phyloP scores from a whole-genome alignment of 2,113 vertebrate genomes.

The Chaetops frenatus region DNA sequence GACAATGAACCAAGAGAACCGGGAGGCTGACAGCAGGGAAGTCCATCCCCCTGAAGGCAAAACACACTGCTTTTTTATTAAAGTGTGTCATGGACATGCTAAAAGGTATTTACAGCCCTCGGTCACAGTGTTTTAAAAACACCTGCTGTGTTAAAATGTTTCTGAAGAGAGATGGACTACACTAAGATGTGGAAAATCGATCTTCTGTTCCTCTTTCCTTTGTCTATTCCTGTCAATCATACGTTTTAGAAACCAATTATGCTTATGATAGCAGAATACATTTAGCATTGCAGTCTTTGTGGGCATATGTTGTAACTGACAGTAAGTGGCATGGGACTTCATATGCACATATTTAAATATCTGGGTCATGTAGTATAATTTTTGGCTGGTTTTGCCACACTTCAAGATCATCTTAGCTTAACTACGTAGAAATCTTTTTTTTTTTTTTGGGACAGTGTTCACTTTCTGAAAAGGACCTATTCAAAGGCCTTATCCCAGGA shows the following conservation, averaged over 20 bases:
- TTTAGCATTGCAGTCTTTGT: not conserved
- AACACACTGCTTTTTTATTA: slow-evolving; percentile 35
- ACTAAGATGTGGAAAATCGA: not conserved
- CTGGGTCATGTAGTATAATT: not conserved
- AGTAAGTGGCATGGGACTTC: not conserved
- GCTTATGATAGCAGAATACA: not conserved
- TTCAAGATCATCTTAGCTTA: not conserved
- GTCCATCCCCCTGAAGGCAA: slow-evolving; percentile 53
- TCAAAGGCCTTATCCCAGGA: not conserved
- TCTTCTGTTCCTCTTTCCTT: not conserved
- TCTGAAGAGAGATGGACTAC: not conserved
- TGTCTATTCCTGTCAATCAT: not conserved
- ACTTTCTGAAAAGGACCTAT: not conserved
- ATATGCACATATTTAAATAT: not conserved
- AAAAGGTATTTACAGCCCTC: slow-evolving; percentile 43
- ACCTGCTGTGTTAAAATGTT: slow-evolving; percentile 21
- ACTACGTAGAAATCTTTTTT: not conserved
- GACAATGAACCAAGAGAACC: slow-evolving; percentile 26
- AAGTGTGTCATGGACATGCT: slow-evolving; percentile 47
- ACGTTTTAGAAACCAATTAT: not conserved
- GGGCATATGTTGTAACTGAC: not conserved
- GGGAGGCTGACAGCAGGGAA: slow-evolving; percentile 21
- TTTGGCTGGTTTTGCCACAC: not conserved
- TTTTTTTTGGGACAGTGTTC: not conserved
- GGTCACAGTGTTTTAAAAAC: slow-evolving; percentile 53